Base-by-base conservation (phyloP, 2,797 vertebrate species). In the Lerista edwardsae region DNA sequence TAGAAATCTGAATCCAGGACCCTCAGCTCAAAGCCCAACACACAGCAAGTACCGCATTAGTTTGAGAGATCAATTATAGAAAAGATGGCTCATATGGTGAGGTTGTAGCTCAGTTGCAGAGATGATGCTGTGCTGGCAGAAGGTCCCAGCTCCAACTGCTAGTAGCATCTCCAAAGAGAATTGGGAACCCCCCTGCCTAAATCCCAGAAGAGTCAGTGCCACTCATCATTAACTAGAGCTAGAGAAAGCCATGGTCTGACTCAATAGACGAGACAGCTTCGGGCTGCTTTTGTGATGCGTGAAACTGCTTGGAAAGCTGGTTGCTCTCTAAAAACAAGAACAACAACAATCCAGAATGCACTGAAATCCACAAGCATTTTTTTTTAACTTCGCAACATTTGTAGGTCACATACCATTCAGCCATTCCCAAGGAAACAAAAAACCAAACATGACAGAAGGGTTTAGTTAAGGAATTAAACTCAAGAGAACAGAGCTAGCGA, bases 361-460 rank as follows among this genome's bases (percentile, higher is more conserved):
- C 17, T 36, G 14, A 77, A 91, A 82, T 80, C 75, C 88, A 80
- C 29, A 74, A 71, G 1, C 87, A 36, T 78, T 83, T 51, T n/a
- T n/a, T 7, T 65, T 86, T 87, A 88, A 80, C 75, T 86, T 76
- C 76, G 64, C 0, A 2, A 75, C 69, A 51, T 61, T 77, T 76
- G 27, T 25, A 8, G 31, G 23, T 15, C 14, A 29, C 31, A 36
- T 65, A 65, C 41, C 29, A 27, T 47, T 27, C 44, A 71, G 12
- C 5, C 55, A 31, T 31, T 71, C 9, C 31, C 67, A 69, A 55
- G 41, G 31, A 62, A 81, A 69, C 4, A 12, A 75, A 78, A 84
- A 88, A 67, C 27, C n/a, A 5, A 3, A 19, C 23, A 31, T 61
- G 11, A 59, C 41, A 57, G 27, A 9, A 29, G 9, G 51, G 51